phyloP scores from a whole-genome alignment of 2,888 invertebrate species.

The Catocala fraxini region DNA sequence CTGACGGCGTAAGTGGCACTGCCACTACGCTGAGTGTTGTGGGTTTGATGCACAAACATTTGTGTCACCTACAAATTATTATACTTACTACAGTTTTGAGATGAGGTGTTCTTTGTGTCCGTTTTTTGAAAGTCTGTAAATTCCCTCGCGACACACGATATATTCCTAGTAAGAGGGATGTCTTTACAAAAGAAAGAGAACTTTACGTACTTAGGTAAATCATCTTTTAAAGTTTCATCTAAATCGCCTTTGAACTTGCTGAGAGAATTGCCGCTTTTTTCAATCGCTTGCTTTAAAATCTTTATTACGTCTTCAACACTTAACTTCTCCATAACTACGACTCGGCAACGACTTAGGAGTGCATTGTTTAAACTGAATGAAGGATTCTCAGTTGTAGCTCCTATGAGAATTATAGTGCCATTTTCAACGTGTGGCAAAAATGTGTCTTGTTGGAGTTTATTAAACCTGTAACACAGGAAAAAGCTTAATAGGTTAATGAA shows the following conservation, averaged over 20 bases:
- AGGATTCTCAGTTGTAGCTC: constrained; percentile 96
- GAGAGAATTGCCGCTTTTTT: constrained; percentile 59
- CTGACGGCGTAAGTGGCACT: no score
- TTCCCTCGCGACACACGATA: no score
- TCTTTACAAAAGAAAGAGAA: not conserved
- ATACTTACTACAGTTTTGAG: no score
- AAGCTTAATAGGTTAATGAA: no score
- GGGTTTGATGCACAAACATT: no score
- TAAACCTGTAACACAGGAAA: constrained; percentile 86
- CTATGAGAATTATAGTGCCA: constrained; percentile 92
- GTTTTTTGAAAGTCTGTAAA: no score
- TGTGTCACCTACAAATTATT: no score
- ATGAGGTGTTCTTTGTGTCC: no score
- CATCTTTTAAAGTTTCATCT: constrained; percentile 38
- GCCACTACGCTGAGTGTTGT: no score
- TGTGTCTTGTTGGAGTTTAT: constrained; percentile 94
- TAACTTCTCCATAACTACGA: constrained; percentile 92
- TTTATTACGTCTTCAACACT: constrained; percentile 85
- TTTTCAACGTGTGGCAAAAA: constrained; percentile 94
- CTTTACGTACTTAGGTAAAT: constrained; percentile 52
- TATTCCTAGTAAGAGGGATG: no score
- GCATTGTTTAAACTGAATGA: constrained; percentile 94
- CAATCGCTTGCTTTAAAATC: constrained; percentile 89
- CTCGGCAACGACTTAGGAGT: constrained; percentile 92
- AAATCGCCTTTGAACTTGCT: constrained; percentile 56